Conservation (phyloP, 2,888 invertebrate genomes). For the Chymomyza fuscimana region DNA sequence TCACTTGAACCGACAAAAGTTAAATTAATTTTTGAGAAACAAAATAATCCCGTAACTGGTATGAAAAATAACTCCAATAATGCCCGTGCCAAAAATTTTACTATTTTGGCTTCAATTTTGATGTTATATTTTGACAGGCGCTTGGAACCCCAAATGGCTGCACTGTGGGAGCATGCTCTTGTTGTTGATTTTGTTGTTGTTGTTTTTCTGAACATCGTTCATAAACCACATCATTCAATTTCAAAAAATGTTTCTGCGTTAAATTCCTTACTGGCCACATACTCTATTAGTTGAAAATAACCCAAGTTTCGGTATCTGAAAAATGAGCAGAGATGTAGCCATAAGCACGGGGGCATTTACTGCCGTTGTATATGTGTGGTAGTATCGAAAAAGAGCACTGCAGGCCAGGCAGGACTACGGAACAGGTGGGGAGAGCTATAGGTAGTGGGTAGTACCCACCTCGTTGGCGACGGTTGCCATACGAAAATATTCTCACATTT, state of each 20-base stretch:
- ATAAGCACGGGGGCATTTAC: background rate
- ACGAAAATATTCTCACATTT: conserved; percentile 72
- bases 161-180: background rate
- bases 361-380: background rate
- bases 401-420: background rate
- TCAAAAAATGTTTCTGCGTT: conserved; percentile 56
- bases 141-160: background rate
- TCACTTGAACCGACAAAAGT: background rate
- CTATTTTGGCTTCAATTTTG: background rate
- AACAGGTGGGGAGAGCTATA: background rate
- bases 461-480: conserved; percentile 43
- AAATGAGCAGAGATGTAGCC: conserved; percentile 52
- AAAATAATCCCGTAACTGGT: background rate
- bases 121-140: background rate
- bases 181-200: background rate
- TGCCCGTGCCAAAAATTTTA: background rate
- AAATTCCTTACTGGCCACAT: conserved; percentile 55
- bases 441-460: background rate
- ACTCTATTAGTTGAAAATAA: conserved; percentile 68
- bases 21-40: background rate
- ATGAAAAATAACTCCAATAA: background rate
- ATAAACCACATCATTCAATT: background rate
- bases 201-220: conserved; percentile 4
- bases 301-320: conserved; percentile 59
- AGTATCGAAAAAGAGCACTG: background rate